phyloP scores from a whole-genome alignment of 2,113 vertebrate genomes.

The Onychostoma macrolepis region DNA sequence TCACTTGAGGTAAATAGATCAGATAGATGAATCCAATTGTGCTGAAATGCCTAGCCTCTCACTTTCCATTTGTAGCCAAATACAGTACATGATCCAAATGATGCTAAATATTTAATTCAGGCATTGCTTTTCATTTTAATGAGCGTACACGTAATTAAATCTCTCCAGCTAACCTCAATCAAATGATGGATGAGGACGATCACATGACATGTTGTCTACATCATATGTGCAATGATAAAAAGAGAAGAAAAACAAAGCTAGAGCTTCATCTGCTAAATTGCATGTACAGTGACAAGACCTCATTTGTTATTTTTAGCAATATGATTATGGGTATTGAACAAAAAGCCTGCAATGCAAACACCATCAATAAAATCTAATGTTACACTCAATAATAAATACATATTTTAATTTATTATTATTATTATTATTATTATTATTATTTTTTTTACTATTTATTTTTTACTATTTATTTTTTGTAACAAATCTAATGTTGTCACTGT shows the following conservation, averaged over 20 bases:
- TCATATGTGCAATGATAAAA: not conserved
- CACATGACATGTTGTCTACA: not conserved
- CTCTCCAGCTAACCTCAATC: slow-evolving; percentile 4
- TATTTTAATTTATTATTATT: no score
- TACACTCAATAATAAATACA: not conserved
- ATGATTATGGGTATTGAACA: not conserved
- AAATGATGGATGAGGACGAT: not conserved
- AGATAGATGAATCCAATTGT: not conserved
- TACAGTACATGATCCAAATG: not conserved
- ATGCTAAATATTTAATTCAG: slow-evolving; percentile 39
- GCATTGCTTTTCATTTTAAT: slow-evolving; percentile 39
- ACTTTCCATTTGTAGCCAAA: not conserved
- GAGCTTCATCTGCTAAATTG: not conserved
- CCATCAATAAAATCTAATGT: not conserved
- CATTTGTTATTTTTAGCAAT: not conserved
- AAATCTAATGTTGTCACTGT: not conserved
- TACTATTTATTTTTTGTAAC: no score
- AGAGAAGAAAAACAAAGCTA: not conserved
- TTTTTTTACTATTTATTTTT: no score
- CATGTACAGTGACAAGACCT: not conserved
- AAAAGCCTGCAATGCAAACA: not conserved
- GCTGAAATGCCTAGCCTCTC: slow-evolving; percentile 14
- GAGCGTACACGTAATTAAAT: slow-evolving; percentile 24
- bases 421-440: no score
- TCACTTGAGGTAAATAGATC: not conserved